Evolutionary conservation across 2,797 vertebrate species (phyloP).

Genomic region (Pangasius sanitwongsei): DNA sequence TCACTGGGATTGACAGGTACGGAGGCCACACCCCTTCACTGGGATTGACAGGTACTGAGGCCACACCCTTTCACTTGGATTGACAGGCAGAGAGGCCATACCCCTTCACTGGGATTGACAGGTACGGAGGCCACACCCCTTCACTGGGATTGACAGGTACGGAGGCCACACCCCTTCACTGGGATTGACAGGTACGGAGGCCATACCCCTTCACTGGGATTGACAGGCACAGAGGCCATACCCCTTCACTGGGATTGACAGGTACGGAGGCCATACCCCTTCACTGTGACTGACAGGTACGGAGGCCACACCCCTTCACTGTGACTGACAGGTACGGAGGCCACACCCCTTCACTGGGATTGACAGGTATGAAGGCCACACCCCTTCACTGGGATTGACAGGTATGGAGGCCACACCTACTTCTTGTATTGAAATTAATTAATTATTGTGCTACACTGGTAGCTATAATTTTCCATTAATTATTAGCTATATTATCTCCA

Average conservation of each 20-base stretch:
- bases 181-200: not conserved
- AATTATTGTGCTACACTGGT: not conserved
- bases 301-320: not conserved
- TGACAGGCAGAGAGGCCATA: not conserved
- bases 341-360: too few relatives aligned
- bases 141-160: not conserved
- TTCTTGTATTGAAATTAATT: not conserved
- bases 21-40: not conserved
- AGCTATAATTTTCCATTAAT: not conserved
- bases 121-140: not conserved
- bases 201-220: not conserved
- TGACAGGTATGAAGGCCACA: too few relatives aligned
- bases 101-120: not conserved
- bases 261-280: not conserved
- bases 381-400: too few relatives aligned
- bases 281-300: not conserved
- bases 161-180: not conserved
- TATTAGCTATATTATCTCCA: not conserved
- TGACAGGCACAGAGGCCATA: not conserved
- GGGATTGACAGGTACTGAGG: not conserved
- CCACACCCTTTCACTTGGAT: not conserved
- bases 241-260: not conserved
- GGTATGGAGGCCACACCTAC: too few relatives aligned
- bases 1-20: fast-evolving
- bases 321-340: too few relatives aligned